A percentile compares a stretch with the other conserved stretches of the same genome.
These are phyloP conservation scores for Eristalis arbustorum DNA, from an alignment of 2,888 invertebrate species.

Conservation along the genomic window DNA sequence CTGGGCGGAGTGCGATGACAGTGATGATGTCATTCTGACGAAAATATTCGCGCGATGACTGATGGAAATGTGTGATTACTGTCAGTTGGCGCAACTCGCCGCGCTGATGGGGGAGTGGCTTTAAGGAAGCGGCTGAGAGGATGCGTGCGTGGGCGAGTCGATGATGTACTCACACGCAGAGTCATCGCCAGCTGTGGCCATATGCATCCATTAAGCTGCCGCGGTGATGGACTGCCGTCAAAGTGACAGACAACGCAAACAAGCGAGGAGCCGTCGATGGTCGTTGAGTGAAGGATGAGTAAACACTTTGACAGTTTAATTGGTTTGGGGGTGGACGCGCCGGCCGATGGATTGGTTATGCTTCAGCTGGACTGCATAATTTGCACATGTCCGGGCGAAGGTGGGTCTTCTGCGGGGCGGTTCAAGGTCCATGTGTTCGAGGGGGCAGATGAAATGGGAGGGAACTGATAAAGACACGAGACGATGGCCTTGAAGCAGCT, in stretches of 20 bases:
- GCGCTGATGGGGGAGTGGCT: slow-evolving; percentile 1
- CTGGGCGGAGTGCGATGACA: slow-evolving; percentile 20
- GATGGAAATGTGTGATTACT: slow-evolving; percentile 64
- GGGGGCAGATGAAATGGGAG: background rate
- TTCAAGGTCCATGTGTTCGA: background rate
- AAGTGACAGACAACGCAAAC: background rate
- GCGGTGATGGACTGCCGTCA: background rate
- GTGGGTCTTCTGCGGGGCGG: background rate
- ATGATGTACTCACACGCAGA: background rate
- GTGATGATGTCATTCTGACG: slow-evolving; percentile 70
- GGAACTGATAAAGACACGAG: background rate
- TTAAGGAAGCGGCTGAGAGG: slow-evolving; percentile 2
- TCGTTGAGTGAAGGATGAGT: background rate
- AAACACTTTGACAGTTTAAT: slow-evolving; percentile 14
- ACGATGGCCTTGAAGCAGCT: background rate
- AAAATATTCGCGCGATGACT: slow-evolving; percentile 61
- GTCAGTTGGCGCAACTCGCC: slow-evolving; percentile 5
- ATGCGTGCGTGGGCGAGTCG: background rate
- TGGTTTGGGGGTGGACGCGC: background rate
- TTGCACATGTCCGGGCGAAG: background rate
- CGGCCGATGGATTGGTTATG: background rate
- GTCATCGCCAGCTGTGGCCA: slow-evolving; percentile 1
- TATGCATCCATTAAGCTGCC: slow-evolving; percentile 2
- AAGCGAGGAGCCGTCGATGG: background rate
- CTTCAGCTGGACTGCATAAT: background rate